Evolutionary conservation across 2,113 vertebrate species (phyloP).

Genomic region (Grallaria varia): DNA sequence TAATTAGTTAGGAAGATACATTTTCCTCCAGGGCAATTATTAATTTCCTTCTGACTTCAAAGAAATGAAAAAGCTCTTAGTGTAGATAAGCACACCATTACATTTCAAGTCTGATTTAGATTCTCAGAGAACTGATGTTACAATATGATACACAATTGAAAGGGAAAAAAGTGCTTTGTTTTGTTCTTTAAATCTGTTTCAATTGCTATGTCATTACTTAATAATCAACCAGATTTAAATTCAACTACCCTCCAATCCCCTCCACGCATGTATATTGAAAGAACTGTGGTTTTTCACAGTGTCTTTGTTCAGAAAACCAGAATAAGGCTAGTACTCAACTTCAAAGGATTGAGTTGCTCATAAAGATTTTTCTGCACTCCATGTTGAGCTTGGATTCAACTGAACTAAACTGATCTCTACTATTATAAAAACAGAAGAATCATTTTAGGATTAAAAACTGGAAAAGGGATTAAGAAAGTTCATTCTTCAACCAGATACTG

Average conservation of each 20-base stretch:
- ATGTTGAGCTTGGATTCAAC: not conserved
- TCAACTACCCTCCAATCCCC: not conserved
- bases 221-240: not conserved
- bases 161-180: not conserved
- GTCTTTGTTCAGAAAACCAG: not conserved
- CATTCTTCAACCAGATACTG: not conserved
- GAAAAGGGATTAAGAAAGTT: not conserved
- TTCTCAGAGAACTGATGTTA: constrained; percentile 9
- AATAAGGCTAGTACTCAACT: not conserved
- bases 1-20: constrained; percentile 79
- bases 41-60: constrained; percentile 75
- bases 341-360: not conserved
- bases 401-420: not conserved
- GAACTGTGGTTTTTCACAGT: not conserved
- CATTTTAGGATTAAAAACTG: not conserved
- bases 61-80: constrained; percentile 66
- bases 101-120: constrained; percentile 40
- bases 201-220: not conserved
- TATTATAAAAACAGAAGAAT: not conserved
- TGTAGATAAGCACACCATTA: constrained; percentile 56
- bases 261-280: not conserved
- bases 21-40: constrained; percentile 72
- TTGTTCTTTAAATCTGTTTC: not conserved
- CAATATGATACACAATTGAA: not conserved
- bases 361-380: not conserved